Evolutionary conservation across 1,140 invertebrate species (phyloP), one percentile per base, ranked within the genome.

Genomic region (Drosophila tani): DNA sequence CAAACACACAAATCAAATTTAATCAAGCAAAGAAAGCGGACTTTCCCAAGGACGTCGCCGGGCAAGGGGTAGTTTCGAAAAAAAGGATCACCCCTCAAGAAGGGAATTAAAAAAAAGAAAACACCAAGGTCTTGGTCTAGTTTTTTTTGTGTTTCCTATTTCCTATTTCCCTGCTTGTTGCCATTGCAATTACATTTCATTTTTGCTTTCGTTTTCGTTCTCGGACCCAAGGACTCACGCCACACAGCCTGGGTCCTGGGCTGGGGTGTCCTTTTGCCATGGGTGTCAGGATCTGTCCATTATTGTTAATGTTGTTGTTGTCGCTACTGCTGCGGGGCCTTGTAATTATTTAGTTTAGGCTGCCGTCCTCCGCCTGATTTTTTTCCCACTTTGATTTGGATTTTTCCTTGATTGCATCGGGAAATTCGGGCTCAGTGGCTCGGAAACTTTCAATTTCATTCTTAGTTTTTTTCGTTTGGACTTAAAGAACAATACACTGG

Each of bases 1-100:
- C 83, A 87, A 88, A 87, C 68, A 87, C 83, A 87, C 83, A 87
- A 87, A 87, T 87, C 83, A 87, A 86, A 86, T 86, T 71, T 80
- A 87, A 87, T 87, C 83, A 88, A 88, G 83, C 76, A 87, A 67
- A 75, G 80, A 75, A 86, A 86, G 82, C 82, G 55, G 64, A 81
- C 74, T 84, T 84, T 84, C 82, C 82, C 82, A 84, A 82, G 83
- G 57, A 62, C 45, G 45, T 45, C 17, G 14, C 27, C 40, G 35
- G 50, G 51, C 50, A 82, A 84, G 57, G 75, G 82, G 82, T 79
- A 66, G 59, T 8, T 49, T 17, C 17, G n/a, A 49, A 56, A 71
- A 32, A 32, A 53, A 38, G 70, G 41, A 21, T 56, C 80, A 86
- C 82, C 82, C 83, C 82, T 85, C 79, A 45, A 45, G 45, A 32